Base-by-base conservation (phyloP, 2,888 invertebrate genomes). In the Pseudococcus viburni region DNA sequence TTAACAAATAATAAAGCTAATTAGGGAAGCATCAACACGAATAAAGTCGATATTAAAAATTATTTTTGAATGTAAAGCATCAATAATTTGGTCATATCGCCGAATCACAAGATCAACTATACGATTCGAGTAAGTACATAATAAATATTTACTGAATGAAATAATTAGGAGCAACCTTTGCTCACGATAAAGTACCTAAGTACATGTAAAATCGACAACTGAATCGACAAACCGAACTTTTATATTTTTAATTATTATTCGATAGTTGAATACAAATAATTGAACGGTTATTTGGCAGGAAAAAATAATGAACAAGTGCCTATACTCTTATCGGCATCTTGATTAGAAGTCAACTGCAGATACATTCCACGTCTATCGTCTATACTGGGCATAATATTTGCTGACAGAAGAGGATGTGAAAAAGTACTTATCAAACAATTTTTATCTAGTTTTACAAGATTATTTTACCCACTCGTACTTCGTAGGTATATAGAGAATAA, bases 1-100 rank as follows among this genome's bases (percentile, higher is more conserved):
- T 55, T 55, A 51, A n/a, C 17, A 55, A 55, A 55, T 55, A 55
- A 55, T 55, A 55, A 55, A 55, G n/a, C 55, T 55, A 55, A 55
- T 55, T 55, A 55, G 15, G 55, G n/a, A 55, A 55, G 15, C 55
- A 51, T 11, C 48, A 15, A 51, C 48, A 51, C 15, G 48, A 51
- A 51, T 51, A 46, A 46, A 8, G 46, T 46, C 46, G 46, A 46
- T 8, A 12, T 33, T 33, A 46, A 46, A 46, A 46, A 51, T 15
- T 51, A 51, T 12, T 15, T 51, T 51, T 46, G 46, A 46, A 46
- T 11, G 12, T 46, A 46, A 8, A 46, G 46, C 46, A 46, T 46
- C 46, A 46, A n/a, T 11, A 5, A 0, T 46, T 8, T 46, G 46
- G 46, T 46, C 46, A 46, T 46, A 46, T 46, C 46, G 46, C 12